Evolutionary conservation across 2,888 invertebrate species (phyloP), one percentile per base, ranked within the genome.

Genomic region (Pristionchus fissidentatus): DNA sequence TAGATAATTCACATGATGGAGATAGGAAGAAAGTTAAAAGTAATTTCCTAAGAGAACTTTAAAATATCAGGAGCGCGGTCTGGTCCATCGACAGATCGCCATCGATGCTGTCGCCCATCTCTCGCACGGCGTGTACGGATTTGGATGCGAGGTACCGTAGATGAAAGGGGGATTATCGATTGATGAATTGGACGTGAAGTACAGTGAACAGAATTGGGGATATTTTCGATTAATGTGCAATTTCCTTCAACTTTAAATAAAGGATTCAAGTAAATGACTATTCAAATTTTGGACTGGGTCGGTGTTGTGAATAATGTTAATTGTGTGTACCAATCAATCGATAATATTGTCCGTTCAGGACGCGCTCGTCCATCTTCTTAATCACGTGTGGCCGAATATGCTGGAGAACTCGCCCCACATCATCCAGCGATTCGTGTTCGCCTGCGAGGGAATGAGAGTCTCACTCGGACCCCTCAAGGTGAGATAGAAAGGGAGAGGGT

Each of bases 321-420:
- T n/a, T n/a, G n/a, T n/a, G n/a, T n/a, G n/a, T n/a, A n/a, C n/a
- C n/a, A n/a, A n/a, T n/a, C n/a, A n/a, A n/a, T n/a, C n/a, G n/a
- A n/a, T n/a, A n/a, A 57, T 57, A 5, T n/a, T 22, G 35, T 19
- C 22, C 98, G 1, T 99, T 55, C 57, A 82, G 98, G 99, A 99
- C 93, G 98, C 99, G 0, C 94, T 99, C 7, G 95, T 97, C 62
- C 99, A 99, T 94, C 94, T 99, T 73, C 94, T 99, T 85, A 99
- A 99, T 93, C 97, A 98, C 93, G 98, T 99, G 38, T 99, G 99
- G 99, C 99, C 99, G 19, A 99, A 99, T 93, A 97, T 99, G 89
- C 98, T 99, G 92, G 99, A 99, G 94, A 98, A 98, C 0, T 98
- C 98, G 22, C 99, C 99, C 26, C 99, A 99, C 95, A 95, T 99